Evolutionary conservation across 1,140 invertebrate genomes (phyloP).

Genomic region (Paracyclopina nana): DNA sequence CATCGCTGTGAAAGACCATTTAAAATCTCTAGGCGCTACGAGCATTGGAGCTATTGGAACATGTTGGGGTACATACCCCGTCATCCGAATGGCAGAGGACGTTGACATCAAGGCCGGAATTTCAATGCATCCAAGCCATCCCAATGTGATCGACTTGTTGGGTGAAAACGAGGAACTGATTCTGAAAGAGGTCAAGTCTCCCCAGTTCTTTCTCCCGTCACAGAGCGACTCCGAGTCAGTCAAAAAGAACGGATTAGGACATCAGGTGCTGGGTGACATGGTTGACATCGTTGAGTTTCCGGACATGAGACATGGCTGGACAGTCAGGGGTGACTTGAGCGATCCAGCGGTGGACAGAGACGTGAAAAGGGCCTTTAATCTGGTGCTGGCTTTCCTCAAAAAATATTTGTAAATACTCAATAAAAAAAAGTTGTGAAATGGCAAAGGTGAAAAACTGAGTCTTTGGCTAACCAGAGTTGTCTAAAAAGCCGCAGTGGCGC

Average conservation of each 20-base stretch:
- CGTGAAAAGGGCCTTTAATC: not conserved
- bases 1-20: no score
- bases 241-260: not conserved
- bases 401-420: no score
- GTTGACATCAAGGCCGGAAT: not conserved
- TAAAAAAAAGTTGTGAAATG: no score
- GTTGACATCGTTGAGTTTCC: not conserved
- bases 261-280: not conserved
- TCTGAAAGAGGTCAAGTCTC: not conserved
- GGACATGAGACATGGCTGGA: slow-evolving; percentile 1
- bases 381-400: not conserved
- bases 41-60: no score
- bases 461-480: no score
- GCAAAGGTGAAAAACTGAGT: no score
- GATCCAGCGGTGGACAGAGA: not conserved
- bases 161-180: not conserved
- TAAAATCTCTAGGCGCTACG: no score
- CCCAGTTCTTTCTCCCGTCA: not conserved
- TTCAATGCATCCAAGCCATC: slow-evolving; percentile 2
- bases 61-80: slow-evolving; percentile 2
- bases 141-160: not conserved
- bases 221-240: not conserved
- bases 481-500: no score
- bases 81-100: not conserved
- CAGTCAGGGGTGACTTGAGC: not conserved